Conservation (phyloP, 1,140 invertebrate genomes). For the Bicyclus anynana region DNA sequence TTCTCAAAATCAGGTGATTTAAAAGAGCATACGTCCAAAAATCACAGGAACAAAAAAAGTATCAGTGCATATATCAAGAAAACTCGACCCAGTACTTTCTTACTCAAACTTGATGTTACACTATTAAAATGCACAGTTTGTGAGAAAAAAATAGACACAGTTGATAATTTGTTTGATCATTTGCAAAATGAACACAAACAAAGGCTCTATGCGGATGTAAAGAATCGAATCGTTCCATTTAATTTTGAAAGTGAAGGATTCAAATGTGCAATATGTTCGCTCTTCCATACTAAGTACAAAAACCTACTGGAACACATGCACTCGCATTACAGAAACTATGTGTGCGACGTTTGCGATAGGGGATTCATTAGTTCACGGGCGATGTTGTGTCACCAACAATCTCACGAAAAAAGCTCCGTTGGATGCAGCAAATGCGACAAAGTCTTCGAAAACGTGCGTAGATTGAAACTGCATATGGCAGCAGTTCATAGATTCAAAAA, state of each 20-base stretch:
- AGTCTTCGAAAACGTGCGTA: constrained; percentile 8
- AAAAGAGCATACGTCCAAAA: constrained; percentile 32
- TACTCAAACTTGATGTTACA: neutral
- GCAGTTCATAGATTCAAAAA: constrained; percentile 12
- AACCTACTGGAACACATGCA: constrained; percentile 54
- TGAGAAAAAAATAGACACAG: constrained; percentile 14
- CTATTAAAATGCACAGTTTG: neutral
- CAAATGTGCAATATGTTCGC: constrained; percentile 32
- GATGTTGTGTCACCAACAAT: constrained; percentile 33
- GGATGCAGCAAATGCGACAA: constrained; percentile 34
- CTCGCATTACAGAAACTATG: constrained; percentile 47
- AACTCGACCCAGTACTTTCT: constrained; percentile 12
- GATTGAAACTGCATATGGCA: neutral
- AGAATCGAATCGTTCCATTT: constrained; percentile 34
- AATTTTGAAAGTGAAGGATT: constrained; percentile 26
- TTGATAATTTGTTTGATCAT: constrained; percentile 32
- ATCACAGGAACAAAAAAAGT: neutral
- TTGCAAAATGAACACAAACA: constrained; percentile 26
- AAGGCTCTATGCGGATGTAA: constrained; percentile 27
- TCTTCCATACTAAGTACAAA: constrained; percentile 46
- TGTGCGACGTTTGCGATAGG: constrained; percentile 44
- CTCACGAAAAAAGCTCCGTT: constrained; percentile 39
- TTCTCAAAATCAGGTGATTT: constrained; percentile 28
- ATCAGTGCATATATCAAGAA: constrained; percentile 17
- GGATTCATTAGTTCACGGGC: constrained; percentile 38